Conservation (phyloP, 2,888 invertebrate genomes). For the Cloeon dipterum region DNA sequence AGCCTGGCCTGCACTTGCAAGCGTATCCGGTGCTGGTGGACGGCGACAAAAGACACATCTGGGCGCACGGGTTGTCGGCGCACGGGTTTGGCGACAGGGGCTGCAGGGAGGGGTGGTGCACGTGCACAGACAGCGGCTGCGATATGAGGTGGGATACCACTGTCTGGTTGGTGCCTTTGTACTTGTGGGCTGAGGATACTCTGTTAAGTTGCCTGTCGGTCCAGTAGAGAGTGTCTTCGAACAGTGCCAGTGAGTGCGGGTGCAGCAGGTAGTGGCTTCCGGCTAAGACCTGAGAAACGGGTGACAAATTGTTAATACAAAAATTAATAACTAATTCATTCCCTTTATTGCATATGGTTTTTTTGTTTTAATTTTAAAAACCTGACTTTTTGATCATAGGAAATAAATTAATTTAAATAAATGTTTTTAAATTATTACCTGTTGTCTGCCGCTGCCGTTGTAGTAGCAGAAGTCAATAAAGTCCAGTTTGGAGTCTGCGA, state of each 20-base stretch:
- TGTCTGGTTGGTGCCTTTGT: conserved; percentile 72
- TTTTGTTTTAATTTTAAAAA: not conserved
- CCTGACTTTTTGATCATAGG: too few relatives aligned
- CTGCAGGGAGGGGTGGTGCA: conserved; percentile 85
- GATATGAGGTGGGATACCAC: conserved; percentile 86
- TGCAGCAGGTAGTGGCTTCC: conserved; percentile 82
- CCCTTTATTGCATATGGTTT: not conserved
- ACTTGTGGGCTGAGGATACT: conserved; percentile 78
- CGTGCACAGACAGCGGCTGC: conserved; percentile 85
- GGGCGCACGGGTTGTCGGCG: conserved; percentile 47
- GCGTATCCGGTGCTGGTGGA: conserved; percentile 41
- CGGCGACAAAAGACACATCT: conserved; percentile 79
- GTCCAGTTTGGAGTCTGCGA: conserved; percentile 91
- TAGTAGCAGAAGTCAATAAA: conserved; percentile 96
- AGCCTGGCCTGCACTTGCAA: conserved; percentile 86
- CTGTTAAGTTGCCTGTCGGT: conserved; percentile 84
- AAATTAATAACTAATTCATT: not conserved
- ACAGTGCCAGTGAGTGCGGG: conserved; percentile 83
- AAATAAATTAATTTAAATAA: too few relatives aligned
- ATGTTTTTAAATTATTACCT: too few relatives aligned
- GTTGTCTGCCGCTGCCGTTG: conserved; percentile 74
- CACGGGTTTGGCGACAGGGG: conserved; percentile 59
- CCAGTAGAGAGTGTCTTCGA: conserved; percentile 94
- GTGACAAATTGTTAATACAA: conserved; percentile 5
- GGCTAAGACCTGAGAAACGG: too few relatives aligned